Base-by-base conservation (phyloP, 2,888 invertebrate species). In the Volucella inflata region DNA sequence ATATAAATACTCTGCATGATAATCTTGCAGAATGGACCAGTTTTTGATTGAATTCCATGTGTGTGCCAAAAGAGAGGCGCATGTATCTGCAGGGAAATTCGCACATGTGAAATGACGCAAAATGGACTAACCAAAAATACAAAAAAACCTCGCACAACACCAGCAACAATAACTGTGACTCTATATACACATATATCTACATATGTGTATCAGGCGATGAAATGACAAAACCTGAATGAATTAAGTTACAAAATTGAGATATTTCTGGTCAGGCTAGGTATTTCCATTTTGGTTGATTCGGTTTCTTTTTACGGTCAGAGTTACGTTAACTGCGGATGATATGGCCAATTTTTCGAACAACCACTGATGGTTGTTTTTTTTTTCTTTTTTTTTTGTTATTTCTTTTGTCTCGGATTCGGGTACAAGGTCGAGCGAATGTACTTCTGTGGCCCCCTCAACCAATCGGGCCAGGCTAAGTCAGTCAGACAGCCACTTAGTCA, bases 381-480 rank as follows among this genome's bases (percentile, higher is more conserved):
- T 68, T 67, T 62, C n/a, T 48, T 62, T 70, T 77, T 53, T 83
- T 68, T 65, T 72, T 57, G 44, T 57, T 14, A 40, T 48, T 9
- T 11, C 12, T 48, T 4, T 30, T 55, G 68, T 82, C 67, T 67
- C 10, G 42, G 65, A 74, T 83, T 84, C 71, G 84, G 60, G 84
- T 84, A 84, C 84, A 84, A 84, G 84, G 84, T 84, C 84, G 84
- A 84, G 80, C 84, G 84, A 84, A 80, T 79, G 79, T 80, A 84
- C 84, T 84, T 79, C 79, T 59, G 59, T 80, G 75, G 75, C 70
- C 80, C 75, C 79, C 79, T n/a, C 62, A 36, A 46, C 16, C 57
- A 46, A 36, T 46, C 10, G 38, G 55, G 53, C 59, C 68, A 44
- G 59, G 46, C 79, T 51, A 60, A 62, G 60, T 17, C 44, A 55